phyloP scores from a whole-genome alignment of 2,797 vertebrate species.

The Rhadinocentrus ornatus region DNA sequence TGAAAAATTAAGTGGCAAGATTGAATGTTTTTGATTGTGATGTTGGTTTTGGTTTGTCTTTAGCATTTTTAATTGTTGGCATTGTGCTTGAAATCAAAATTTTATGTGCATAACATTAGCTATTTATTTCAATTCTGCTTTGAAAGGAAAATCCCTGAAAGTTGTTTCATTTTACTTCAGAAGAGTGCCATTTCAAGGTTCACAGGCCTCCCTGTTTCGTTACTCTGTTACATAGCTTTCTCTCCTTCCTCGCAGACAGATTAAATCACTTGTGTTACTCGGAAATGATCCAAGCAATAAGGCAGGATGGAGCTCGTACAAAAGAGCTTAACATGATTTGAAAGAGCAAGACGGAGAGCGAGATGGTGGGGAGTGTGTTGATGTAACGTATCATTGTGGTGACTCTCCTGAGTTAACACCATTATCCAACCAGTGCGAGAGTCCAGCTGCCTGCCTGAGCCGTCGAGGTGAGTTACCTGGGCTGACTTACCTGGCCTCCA shows the following conservation, averaged over 20 bases:
- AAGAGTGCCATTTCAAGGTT: conserved; percentile 33
- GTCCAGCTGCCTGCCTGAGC: conserved; percentile 67
- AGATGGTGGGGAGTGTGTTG: conserved; percentile 57
- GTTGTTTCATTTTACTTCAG: conserved; percentile 38
- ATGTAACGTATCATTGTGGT: conserved; percentile 68
- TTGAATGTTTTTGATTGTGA: neutral
- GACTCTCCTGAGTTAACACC: conserved; percentile 70
- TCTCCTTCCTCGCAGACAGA: conserved; percentile 70
- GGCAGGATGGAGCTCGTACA: conserved; percentile 67
- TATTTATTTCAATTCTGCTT: conserved; percentile 38
- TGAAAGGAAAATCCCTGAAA: conserved; percentile 27
- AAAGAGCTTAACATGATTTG: conserved; percentile 74
- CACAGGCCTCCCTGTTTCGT: conserved; percentile 34
- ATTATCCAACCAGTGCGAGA: conserved; percentile 59
- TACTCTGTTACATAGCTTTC: conserved; percentile 55
- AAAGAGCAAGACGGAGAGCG: conserved; percentile 56
- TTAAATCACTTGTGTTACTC: conserved; percentile 78
- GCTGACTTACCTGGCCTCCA: conserved; percentile 75
- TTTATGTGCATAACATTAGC: neutral
- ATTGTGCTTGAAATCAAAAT: conserved; percentile 20
- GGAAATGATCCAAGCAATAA: conserved; percentile 75
- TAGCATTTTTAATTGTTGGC: neutral
- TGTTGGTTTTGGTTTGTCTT: conserved; percentile 3
- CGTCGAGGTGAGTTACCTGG: conserved; percentile 72
- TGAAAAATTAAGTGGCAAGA: conserved; percentile 9